phyloP scores from a whole-genome alignment of 2,888 invertebrate species.

The Ophraella communa region DNA sequence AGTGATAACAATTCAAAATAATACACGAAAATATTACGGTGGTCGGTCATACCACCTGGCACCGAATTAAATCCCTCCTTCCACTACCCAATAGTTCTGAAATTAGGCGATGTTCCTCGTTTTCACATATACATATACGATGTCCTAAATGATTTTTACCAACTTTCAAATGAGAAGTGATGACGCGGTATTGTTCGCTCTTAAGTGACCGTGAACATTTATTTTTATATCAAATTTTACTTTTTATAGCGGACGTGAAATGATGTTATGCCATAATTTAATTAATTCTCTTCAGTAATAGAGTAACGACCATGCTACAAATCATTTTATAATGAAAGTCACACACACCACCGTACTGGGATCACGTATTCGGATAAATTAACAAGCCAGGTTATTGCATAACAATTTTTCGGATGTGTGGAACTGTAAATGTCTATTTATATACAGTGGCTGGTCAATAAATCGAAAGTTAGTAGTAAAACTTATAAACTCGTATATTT shows the following conservation, averaged over 20 bases:
- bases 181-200: too few species aligned
- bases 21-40: too few species aligned
- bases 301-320: not conserved
- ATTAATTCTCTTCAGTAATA: slow-evolving; percentile 7
- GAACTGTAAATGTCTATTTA: not conserved
- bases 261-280: slow-evolving; percentile 11
- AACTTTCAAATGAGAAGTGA: too few species aligned
- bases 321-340: not conserved
- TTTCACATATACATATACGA: too few species aligned
- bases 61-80: too few species aligned
- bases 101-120: too few species aligned
- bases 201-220: not conserved
- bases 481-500: too few species aligned
- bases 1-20: too few species aligned
- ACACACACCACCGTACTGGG: not conserved
- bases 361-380: slow-evolving; percentile 10
- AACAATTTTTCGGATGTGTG: slow-evolving; percentile 3
- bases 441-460: not conserved
- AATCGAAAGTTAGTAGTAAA: not conserved
- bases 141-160: too few species aligned
- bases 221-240: slow-evolving; percentile 9
- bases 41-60: too few species aligned
- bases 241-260: slow-evolving; percentile 15
- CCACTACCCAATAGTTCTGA: too few species aligned
- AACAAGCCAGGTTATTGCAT: not conserved